phyloP scores from a whole-genome alignment of 2,888 invertebrate species.

The Stegophylla sp. region DNA sequence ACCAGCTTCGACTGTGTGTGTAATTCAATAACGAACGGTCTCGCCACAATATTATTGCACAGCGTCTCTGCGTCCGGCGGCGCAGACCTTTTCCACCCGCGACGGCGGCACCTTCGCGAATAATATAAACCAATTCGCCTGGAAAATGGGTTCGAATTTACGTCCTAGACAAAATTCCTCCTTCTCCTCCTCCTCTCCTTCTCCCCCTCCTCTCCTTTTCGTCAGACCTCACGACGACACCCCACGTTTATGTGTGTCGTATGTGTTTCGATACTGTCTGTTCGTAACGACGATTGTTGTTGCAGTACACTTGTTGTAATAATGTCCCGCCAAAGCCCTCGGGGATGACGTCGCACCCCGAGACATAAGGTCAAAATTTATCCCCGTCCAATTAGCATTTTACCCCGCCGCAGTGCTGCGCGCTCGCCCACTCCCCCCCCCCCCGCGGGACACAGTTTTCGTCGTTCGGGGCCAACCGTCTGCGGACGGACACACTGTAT shows the following conservation, averaged over 20 bases:
- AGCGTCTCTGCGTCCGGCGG: not conserved
- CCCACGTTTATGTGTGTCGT: no score
- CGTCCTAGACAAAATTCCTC: no score
- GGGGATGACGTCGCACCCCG: not conserved
- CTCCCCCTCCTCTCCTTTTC: no score
- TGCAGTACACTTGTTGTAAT: not conserved
- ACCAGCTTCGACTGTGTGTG: not conserved
- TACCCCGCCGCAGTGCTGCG: not conserved
- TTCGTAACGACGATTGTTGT: slow-evolving; percentile 8
- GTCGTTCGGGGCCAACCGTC: no score
- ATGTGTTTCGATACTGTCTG: not conserved
- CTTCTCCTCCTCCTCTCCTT: no score
- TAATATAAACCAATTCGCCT: slow-evolving; percentile 16
- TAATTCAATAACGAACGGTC: slow-evolving; percentile 34
- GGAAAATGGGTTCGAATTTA: not conserved
- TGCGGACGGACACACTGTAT: no score
- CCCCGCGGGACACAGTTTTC: no score
- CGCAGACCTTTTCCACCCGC: not conserved
- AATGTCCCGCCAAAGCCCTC: not conserved
- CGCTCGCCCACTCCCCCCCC: no score
- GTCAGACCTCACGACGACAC: no score
- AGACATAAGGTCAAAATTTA: slow-evolving; percentile 6
- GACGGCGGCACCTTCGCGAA: not conserved
- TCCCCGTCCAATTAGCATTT: slow-evolving; percentile 5
- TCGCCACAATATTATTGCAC: not conserved